These are phyloP conservation scores for Scrobipalpa atriplicella DNA, from an alignment of 2,888 invertebrate species.

Conservation along the genomic window DNA sequence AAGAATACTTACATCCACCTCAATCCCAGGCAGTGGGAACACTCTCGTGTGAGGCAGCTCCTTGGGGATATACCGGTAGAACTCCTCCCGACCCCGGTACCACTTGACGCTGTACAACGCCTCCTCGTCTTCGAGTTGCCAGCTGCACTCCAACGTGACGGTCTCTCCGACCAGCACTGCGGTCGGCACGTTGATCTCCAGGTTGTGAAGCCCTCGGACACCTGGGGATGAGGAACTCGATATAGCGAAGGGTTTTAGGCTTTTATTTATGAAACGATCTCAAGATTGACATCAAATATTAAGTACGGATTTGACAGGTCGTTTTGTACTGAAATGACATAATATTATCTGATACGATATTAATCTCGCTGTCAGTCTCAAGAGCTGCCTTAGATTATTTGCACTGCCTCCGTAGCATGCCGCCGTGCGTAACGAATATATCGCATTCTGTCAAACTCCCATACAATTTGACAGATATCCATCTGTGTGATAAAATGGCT, in stretches of 20 bases:
- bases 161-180: constrained; percentile 88
- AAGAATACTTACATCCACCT: constrained; percentile 87
- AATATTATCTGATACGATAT: too few relatives aligned
- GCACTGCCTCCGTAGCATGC: too few relatives aligned
- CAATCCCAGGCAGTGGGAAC: constrained; percentile 86
- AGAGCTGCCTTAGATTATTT: too few relatives aligned
- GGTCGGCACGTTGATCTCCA: constrained; percentile 87
- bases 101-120: constrained; percentile 91
- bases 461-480: too few relatives aligned
- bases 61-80: constrained; percentile 91
- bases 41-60: constrained; percentile 89
- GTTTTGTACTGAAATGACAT: too few relatives aligned
- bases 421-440: too few relatives aligned
- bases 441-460: too few relatives aligned
- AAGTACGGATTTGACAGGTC: too few relatives aligned
- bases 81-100: constrained; percentile 90
- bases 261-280: too few relatives aligned
- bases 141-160: constrained; percentile 88
- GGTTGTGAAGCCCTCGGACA: constrained; percentile 85
- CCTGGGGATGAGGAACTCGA: constrained; percentile 57
- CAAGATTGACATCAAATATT: too few relatives aligned
- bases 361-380: too few relatives aligned
- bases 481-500: too few relatives aligned
- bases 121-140: constrained; percentile 88
- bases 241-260: not conserved